Percentiles rank a stretch among this genome's conserved stretches.
These are phyloP conservation scores for Gallinago undulata DNA, from an alignment of 2,113 vertebrate species.

Conservation along the genomic window DNA sequence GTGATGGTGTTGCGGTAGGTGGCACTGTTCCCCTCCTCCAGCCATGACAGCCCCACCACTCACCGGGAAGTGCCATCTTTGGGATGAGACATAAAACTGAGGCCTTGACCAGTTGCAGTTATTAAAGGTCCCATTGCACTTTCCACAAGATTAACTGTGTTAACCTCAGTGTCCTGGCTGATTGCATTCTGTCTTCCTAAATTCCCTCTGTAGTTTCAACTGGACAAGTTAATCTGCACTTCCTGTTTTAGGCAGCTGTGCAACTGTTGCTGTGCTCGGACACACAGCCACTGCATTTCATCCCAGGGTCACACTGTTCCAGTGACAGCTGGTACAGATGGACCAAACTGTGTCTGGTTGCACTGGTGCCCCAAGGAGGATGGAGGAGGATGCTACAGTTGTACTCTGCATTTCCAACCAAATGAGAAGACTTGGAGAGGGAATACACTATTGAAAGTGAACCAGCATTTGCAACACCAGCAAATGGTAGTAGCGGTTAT, in stretches of 20 bases:
- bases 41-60: not conserved
- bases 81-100: conserved; percentile 64
- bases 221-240: conserved; percentile 66
- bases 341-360: accelerated
- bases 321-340: accelerated
- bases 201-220: conserved; percentile 60
- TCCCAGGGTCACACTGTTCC: not conserved
- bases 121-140: conserved; percentile 70
- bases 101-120: conserved; percentile 67
- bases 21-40: conserved; percentile 52
- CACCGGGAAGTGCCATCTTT: conserved; percentile 41
- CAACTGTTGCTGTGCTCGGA: not conserved
- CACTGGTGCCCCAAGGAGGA: too few relatives aligned
- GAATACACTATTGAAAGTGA: not conserved
- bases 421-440: not conserved
- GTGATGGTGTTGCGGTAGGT: not conserved
- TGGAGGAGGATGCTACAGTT: not conserved
- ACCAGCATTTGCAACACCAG: not conserved
- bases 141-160: conserved; percentile 71
- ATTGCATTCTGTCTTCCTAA: conserved; percentile 70
- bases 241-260: conserved; percentile 7
- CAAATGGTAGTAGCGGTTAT: not conserved
- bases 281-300: not conserved
- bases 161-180: conserved; percentile 67
- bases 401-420: not conserved